phyloP scores from a whole-genome alignment of 2,797 vertebrate species.

The Prunella strophiata region DNA sequence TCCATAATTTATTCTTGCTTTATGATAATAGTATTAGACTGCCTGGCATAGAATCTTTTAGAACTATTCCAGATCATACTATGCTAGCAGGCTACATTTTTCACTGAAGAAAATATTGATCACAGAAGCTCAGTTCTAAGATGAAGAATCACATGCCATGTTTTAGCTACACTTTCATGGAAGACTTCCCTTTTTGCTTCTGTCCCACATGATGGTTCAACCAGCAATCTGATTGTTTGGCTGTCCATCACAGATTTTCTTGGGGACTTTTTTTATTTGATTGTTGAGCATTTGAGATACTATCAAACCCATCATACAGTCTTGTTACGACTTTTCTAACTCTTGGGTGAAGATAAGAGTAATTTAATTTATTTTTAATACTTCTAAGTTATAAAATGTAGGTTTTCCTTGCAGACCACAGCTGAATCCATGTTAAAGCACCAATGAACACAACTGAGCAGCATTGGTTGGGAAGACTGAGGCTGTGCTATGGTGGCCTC shows the following conservation, averaged over 20 bases:
- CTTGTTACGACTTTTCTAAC: background rate
- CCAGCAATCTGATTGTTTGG: background rate
- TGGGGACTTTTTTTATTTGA: background rate
- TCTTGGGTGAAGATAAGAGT: background rate
- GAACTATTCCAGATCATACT: background rate
- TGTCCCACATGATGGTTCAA: background rate
- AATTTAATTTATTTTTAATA: background rate
- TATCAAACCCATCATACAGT: background rate
- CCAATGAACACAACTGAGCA: background rate
- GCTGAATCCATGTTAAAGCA: background rate
- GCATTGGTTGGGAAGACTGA: background rate
- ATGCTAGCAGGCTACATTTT: background rate
- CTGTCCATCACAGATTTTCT: background rate
- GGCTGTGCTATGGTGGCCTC: background rate
- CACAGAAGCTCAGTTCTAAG: background rate
- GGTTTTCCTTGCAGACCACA: background rate
- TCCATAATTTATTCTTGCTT: background rate
- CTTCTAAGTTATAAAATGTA: background rate
- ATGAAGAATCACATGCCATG: background rate
- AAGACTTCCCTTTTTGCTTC: background rate
- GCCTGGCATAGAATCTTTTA: background rate
- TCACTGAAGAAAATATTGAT: background rate
- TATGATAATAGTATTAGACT: background rate
- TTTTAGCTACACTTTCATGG: background rate
- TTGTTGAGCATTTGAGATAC: background rate